These are phyloP conservation scores for Euplexia lucipara DNA, from an alignment of 2,888 invertebrate species.

Conservation along the genomic window DNA sequence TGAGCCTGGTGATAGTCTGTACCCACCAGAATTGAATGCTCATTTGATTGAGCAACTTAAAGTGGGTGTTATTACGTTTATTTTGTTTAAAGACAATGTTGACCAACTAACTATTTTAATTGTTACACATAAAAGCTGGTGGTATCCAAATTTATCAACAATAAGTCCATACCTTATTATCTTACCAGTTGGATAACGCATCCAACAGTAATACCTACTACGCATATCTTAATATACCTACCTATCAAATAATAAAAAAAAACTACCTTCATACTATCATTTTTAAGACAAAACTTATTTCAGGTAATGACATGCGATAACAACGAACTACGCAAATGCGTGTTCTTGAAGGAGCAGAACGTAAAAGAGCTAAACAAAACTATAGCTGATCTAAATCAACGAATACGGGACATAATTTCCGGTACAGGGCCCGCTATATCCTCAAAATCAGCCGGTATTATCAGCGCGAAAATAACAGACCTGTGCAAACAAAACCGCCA, in stretches of 20 bases:
- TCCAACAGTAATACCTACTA: not conserved
- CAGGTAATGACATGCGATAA: conserved; percentile 91
- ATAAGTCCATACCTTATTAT: too few relatives aligned
- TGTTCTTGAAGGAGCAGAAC: conserved; percentile 86
- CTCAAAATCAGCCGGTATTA: conserved; percentile 89
- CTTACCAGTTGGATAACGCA: too few relatives aligned
- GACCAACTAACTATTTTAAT: not conserved
- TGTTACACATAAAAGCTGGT: too few relatives aligned
- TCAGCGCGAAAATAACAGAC: conserved; percentile 92
- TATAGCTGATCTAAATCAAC: conserved; percentile 82
- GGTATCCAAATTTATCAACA: not conserved
- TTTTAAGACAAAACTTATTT: conserved; percentile 30
- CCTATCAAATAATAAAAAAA: not conserved
- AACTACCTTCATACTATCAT: too few relatives aligned
- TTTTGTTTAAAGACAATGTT: not conserved
- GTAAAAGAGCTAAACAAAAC: conserved; percentile 84
- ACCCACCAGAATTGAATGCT: conserved; percentile 92
- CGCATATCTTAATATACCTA: not conserved
- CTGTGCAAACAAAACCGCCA: conserved; percentile 93
- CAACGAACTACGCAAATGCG: conserved; percentile 87
- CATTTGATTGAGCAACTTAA: conserved; percentile 91
- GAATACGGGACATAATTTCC: conserved; percentile 89
- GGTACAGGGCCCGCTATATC: conserved; percentile 86
- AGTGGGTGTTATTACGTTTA: conserved; percentile 74
- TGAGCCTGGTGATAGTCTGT: conserved; percentile 86